Evolutionary conservation across 2,113 vertebrate species (phyloP).

Genomic region (Psophia crepitans): DNA sequence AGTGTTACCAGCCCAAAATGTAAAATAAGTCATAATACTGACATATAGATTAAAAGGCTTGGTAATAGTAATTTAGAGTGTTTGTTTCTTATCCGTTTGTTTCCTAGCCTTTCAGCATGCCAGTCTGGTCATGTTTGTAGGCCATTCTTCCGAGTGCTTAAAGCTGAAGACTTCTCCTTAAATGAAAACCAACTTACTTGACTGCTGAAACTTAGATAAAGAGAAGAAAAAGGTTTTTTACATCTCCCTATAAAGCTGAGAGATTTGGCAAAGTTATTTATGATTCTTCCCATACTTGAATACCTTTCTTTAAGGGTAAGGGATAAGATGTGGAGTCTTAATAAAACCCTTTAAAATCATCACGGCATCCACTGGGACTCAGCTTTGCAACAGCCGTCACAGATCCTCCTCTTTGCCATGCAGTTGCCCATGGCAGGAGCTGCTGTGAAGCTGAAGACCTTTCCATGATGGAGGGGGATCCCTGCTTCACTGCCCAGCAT

Average conservation of each 20-base stretch:
- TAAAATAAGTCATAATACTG: neutral
- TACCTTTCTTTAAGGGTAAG: neutral
- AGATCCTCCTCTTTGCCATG: neutral
- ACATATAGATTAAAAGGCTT: neutral
- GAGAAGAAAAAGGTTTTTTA: neutral
- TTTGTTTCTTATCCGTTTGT: neutral
- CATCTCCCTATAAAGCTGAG: neutral
- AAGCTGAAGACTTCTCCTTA: neutral
- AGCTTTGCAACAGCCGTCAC: neutral
- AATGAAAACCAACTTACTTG: neutral
- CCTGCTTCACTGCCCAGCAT: neutral
- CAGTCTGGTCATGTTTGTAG: neutral
- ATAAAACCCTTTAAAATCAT: neutral
- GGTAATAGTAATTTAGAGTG: neutral
- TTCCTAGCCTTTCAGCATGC: neutral
- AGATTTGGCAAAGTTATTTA: neutral
- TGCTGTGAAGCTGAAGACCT: neutral
- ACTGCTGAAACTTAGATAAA: neutral
- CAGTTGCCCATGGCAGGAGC: neutral
- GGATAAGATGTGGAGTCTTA: neutral
- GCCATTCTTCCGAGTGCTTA: neutral
- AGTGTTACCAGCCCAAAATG: neutral
- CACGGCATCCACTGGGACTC: neutral
- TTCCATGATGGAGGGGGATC: neutral
- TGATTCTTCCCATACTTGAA: neutral